Base-by-base conservation (phyloP, 2,888 invertebrate species). In the Lordiphosa andalusiaca region DNA sequence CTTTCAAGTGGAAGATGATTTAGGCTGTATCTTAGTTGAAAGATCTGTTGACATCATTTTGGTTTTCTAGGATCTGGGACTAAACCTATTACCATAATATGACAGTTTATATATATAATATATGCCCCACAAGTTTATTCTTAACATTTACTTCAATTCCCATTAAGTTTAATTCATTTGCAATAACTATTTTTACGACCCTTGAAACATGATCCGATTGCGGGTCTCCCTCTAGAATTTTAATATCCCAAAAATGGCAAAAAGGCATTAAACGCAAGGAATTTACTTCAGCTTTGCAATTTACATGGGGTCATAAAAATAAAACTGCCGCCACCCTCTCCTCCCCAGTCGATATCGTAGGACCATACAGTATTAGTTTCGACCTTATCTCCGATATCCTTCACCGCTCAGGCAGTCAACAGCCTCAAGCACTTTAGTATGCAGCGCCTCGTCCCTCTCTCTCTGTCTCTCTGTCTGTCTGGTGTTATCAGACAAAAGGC, bases 401-500 rank as follows among this genome's bases (percentile, higher is more conserved):
- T 53, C 53, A 46, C 49, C 49, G 40, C 37, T 5, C 30, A 30
- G 30, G 10, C 7, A 13, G n/a, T 56, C 48, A 46, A 65, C 53
- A 65, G 53, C n/a, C 52, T 36, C 23, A 12, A 41, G 30, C 37
- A 25, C 10, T 39, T 65, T 57, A 57, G 49, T 65, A 65, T 65
- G 42, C 67, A 66, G 10, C 25, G 53, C 50, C 16, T 16, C 16
- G 1, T 16, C 16, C 16, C 16, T 16, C 16, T 16, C 16, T 1
- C 16, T 16, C 16, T 9, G 37, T 16, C 36, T 40, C 30, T 30
- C 30, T 9, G 1, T 16, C 16, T 16, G 16, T 16, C n/a, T n/a
- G n/a, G 30, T 30, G 30, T 65, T 66, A 65, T 66, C 67, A 50
- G 39, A 53, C 50, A 58, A 30, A 53, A 66, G 52, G 50, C 58